phyloP scores from a whole-genome alignment of 1,140 invertebrate species.

The Papilio aristodemus region DNA sequence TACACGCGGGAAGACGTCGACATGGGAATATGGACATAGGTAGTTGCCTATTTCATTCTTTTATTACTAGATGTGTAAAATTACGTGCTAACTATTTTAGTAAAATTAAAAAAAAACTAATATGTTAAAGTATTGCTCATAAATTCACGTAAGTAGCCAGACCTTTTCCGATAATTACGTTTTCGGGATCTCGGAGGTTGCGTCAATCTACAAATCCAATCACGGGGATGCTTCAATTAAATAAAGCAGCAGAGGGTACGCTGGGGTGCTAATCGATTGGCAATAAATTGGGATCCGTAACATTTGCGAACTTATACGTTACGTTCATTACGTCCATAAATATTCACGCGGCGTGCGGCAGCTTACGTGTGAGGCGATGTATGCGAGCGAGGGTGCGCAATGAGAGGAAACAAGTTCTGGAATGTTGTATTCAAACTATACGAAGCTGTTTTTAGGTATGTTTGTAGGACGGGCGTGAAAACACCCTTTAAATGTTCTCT shows the following conservation, averaged over 20 bases:
- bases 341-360: slow-evolving; percentile 28
- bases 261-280: slow-evolving; percentile 62
- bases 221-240: slow-evolving; percentile 66
- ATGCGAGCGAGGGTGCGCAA: slow-evolving; percentile 16
- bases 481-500: slow-evolving; percentile 66
- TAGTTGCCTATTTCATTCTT: slow-evolving; percentile 54
- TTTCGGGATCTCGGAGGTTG: slow-evolving; percentile 38
- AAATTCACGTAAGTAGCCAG: slow-evolving; percentile 14
- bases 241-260: slow-evolving; percentile 52
- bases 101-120: neutral
- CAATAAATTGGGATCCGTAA: slow-evolving; percentile 59
- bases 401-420: slow-evolving; percentile 25
- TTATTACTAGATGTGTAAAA: neutral
- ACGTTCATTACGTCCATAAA: slow-evolving; percentile 23
- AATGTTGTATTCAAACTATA: slow-evolving; percentile 37
- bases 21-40: slow-evolving; percentile 66
- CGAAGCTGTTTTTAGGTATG: slow-evolving; percentile 50
- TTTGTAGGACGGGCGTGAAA: slow-evolving; percentile 63
- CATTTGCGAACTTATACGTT: slow-evolving; percentile 46
- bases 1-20: slow-evolving; percentile 72
- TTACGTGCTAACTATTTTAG: neutral
- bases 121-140: slow-evolving; percentile 11
- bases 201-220: slow-evolving; percentile 58
- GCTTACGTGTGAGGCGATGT: slow-evolving; percentile 5
- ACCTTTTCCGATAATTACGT: slow-evolving; percentile 56